Evolutionary conservation across 2,797 vertebrate genomes (phyloP), one percentile per base, ranked within the genome.

Genomic region (Kryptolebias ocellatus): DNA sequence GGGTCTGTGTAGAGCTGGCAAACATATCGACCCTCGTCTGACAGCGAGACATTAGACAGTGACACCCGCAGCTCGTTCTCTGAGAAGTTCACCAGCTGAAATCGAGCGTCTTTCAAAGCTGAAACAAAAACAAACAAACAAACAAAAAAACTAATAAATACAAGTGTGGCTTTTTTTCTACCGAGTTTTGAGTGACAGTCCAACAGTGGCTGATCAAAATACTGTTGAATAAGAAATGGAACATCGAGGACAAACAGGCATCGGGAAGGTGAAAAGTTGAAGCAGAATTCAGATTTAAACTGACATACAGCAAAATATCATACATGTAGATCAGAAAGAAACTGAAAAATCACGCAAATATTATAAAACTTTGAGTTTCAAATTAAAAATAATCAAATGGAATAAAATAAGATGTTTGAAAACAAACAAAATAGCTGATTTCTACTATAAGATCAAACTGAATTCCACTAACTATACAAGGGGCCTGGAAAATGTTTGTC

Each of bases 61-160:
- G 98, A 97, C 84, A 99, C 97, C 55, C 95, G 94, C 75, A 99
- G 95, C 93, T 99, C 98, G 9, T 96, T 99, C 93, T 97, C 96
- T 39, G 98, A 97, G 94, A 99, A 99, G 94, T 99, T 99, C 91
- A 99, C 96, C 93, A 99, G 92, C 94, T 99, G 97, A 89, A 99
- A 99, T 79, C 98, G 95, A 84, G 95, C 95, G 89, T 99, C 98
- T 90, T 99, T 99, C 87, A 99, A 88, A 3, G 98, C 98, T 98
- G 77, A 45, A n/a, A 39, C 64, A 47, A 24, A 47, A 64, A 45
- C 50, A 42, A 20, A 34, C 17, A 67, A 53, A 55, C 5, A 77
- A 14, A 37, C 15, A 55, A 46, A 20, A 34, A 52, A 28, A 34
- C 11, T 39, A 8, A 12, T 17, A 74, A 44, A 53, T 14, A 51